phyloP scores from a whole-genome alignment of 2,888 invertebrate species.

The Priapulus caudatus region DNA sequence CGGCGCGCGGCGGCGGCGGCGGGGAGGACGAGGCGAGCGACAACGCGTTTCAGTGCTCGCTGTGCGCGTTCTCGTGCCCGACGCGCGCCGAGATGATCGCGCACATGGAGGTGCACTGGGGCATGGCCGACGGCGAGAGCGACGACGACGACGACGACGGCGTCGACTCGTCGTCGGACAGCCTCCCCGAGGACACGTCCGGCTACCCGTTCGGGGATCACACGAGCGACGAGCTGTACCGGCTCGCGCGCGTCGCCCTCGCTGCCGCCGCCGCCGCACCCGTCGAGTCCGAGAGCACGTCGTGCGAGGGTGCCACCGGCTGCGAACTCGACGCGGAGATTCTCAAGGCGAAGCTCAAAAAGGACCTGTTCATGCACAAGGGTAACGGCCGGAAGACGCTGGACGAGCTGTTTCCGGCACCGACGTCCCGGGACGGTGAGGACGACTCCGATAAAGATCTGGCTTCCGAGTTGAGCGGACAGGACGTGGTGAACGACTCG shows the following conservation, averaged over 20 bases:
- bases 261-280: neutral
- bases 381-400: neutral
- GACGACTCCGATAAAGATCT: neutral
- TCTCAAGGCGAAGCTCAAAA: too few species aligned
- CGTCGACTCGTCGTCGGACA: too few species aligned
- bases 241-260: neutral
- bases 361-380: too few species aligned
- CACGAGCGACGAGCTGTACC: neutral
- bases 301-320: neutral
- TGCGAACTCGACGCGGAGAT: too few species aligned
- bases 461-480: too few species aligned
- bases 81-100: neutral
- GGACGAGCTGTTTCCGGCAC: neutral
- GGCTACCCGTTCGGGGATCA: neutral
- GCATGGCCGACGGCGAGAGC: neutral
- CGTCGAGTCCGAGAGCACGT: neutral
- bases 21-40: neutral
- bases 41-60: neutral
- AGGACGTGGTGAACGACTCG: too few species aligned
- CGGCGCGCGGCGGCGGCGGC: too few species aligned
- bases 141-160: neutral
- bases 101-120: constrained; percentile 1
- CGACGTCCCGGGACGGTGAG: neutral
- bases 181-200: neutral
- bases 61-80: neutral